These are phyloP conservation scores for Odontesthes bonariensis DNA, from an alignment of 2,113 vertebrate genomes.

Conservation along the genomic window DNA sequence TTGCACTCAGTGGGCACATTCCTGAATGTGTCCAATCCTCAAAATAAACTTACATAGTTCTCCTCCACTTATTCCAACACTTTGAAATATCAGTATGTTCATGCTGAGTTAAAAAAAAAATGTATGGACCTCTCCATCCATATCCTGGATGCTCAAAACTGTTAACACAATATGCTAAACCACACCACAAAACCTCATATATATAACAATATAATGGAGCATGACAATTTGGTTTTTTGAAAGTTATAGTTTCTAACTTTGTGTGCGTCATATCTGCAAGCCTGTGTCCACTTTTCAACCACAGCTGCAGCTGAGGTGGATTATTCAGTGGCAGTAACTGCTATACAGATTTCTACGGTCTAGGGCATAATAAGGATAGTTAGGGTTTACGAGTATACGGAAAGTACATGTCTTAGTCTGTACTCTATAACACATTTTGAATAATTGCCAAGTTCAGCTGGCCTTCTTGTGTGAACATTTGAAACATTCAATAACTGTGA, in stretches of 20 bases:
- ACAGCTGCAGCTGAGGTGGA: constrained; percentile 4
- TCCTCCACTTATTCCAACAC: background rate
- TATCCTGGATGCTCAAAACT: background rate
- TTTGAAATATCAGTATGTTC: background rate
- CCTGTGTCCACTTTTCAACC: background rate
- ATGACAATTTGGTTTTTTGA: constrained; percentile 3
- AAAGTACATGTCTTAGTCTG: background rate
- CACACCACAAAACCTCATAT: background rate
- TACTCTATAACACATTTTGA: constrained; percentile 1
- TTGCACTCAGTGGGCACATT: constrained; percentile 17
- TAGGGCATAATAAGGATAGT: background rate
- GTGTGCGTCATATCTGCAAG: constrained; percentile 3
- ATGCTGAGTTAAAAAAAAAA: background rate
- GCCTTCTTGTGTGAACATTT: background rate
- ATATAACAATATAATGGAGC: background rate
- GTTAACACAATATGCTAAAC: background rate
- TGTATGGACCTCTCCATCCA: background rate
- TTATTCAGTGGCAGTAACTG: constrained; percentile 10
- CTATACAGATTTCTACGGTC: background rate
- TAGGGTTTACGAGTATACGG: constrained; percentile 4
- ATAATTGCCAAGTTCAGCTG: background rate
- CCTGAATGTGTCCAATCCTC: background rate
- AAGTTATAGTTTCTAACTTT: constrained; percentile 17
- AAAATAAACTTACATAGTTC: background rate
- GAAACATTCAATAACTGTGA: background rate